Conservation (phyloP, 2,113 vertebrate species). For the Nerophis lumbriciformis region DNA sequence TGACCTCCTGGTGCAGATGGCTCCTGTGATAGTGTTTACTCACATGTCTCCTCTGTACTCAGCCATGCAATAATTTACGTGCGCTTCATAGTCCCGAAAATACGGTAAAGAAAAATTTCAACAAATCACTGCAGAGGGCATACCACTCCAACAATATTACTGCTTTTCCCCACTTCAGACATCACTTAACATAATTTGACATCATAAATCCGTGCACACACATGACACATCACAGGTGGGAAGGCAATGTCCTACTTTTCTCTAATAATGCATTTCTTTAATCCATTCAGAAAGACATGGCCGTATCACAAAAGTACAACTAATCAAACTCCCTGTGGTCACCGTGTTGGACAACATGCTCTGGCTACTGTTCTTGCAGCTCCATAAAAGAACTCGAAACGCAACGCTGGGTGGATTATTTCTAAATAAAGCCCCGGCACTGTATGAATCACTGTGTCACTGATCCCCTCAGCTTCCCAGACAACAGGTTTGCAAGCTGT, state of each 20-base stretch:
- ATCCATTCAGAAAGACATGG: not conserved
- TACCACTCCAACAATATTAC: no score
- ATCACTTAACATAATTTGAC: not conserved
- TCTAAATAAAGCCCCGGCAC: slow-evolving; percentile 70
- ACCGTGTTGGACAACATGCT: slow-evolving; percentile 14
- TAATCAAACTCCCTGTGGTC: slow-evolving; percentile 10
- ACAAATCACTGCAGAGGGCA: no score
- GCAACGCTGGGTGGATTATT: slow-evolving; percentile 60
- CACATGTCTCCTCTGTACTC: no score
- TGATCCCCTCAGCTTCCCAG: slow-evolving; percentile 60
- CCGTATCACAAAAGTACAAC: not conserved
- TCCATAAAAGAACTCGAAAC: slow-evolving; percentile 16
- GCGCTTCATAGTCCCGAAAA: no score
- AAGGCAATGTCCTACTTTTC: not conserved
- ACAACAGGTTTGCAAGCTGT: slow-evolving; percentile 64
- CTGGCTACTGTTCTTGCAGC: slow-evolving; percentile 11
- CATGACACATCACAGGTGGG: not conserved
- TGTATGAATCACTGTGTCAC: slow-evolving; percentile 66
- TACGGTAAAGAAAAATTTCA: no score
- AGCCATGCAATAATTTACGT: no score
- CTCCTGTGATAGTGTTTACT: no score
- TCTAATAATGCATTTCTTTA: not conserved
- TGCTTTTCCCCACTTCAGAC: no score
- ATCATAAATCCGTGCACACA: not conserved
- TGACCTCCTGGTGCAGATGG: no score